Evolutionary conservation across 2,888 invertebrate genomes (phyloP).

Genomic region (Lasioglossum calceatum): DNA sequence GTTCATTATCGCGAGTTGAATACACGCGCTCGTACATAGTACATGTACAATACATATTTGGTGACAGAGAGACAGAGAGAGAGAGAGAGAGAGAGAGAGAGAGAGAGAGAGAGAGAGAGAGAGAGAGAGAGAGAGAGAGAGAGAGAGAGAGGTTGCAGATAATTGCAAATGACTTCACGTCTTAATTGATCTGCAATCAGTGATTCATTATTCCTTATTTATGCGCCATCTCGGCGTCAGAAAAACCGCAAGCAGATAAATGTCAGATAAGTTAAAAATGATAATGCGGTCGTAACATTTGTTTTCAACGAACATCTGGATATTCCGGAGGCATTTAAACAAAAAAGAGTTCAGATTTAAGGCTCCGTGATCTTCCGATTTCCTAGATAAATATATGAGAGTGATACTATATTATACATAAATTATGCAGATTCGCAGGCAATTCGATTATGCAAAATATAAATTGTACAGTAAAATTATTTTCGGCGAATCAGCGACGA

Average conservation of each 20-base stretch:
- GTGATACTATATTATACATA: too few species aligned
- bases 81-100: not conserved
- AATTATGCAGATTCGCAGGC: not conserved
- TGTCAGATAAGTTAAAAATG: constrained; percentile 38
- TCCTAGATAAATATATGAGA: too few species aligned
- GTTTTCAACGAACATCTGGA: constrained; percentile 19
- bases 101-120: too few species aligned
- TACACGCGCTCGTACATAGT: not conserved
- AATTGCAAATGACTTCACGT: not conserved
- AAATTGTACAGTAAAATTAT: not conserved
- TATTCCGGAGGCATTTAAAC: not conserved
- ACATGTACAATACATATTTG: not conserved
- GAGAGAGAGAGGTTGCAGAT: not conserved
- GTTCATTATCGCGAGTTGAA: not conserved
- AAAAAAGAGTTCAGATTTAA: too few species aligned
- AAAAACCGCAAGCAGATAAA: constrained; percentile 32
- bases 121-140: too few species aligned
- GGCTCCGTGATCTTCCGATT: too few species aligned
- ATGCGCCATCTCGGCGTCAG: constrained; percentile 19
- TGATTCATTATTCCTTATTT: constrained; percentile 28
- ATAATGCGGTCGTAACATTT: constrained; percentile 45
- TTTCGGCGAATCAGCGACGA: not conserved
- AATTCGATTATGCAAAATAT: too few species aligned
- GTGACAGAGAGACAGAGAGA: not conserved
- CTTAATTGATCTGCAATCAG: constrained; percentile 31